Base-by-base conservation (phyloP, 2,888 invertebrate genomes). In the Ormyrus pomaceus region DNA sequence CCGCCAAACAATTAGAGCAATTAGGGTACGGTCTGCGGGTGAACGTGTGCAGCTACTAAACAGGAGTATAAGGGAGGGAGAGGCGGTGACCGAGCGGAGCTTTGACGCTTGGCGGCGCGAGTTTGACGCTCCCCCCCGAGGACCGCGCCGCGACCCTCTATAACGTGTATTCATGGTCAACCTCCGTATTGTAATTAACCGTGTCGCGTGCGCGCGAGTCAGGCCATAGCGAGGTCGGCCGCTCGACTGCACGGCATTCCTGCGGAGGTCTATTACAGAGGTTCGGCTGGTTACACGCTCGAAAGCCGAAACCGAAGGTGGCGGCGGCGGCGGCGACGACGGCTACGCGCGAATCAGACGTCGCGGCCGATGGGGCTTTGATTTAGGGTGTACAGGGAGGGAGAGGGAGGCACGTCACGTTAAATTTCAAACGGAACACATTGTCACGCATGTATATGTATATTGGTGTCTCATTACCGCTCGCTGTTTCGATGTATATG, bases 231-330 rank as follows among this genome's bases (percentile, higher is more conserved):
- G 79, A 59, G 55, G 66, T 48, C 77, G 80, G 81, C 69, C 59
- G 82, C 65, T 62, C 69, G 59, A 79, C 68, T 55, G 9, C 71
- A 76, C 81, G 77, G 76, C 82, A 82, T 85, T 83, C 85, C 84
- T 82, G 83, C 79, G 82, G 84, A 81, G 85, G 84, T 85, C 85
- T 83, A 86, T 86, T 86, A 86, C 83, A 84, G 85, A 70, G 83
- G 78, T 77, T 77, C 78, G 81, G 82, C 82, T 83, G 84, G 85
- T 84, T 83, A 83, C 81, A 72, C 82, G 79, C 73, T 80, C 77
- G 85, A 85, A 85, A 84, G 84, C 85, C 85, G 82, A 84, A 82
- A 83, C 82, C 79, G 76, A 76, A 61, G 82, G 81, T 19, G 19
- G 19, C 19, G 19, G 19, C 19, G 19, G 19, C 19, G 19, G 19